Evolutionary conservation across 2,888 invertebrate species (phyloP).

Genomic region (Drosophila cognata): DNA sequence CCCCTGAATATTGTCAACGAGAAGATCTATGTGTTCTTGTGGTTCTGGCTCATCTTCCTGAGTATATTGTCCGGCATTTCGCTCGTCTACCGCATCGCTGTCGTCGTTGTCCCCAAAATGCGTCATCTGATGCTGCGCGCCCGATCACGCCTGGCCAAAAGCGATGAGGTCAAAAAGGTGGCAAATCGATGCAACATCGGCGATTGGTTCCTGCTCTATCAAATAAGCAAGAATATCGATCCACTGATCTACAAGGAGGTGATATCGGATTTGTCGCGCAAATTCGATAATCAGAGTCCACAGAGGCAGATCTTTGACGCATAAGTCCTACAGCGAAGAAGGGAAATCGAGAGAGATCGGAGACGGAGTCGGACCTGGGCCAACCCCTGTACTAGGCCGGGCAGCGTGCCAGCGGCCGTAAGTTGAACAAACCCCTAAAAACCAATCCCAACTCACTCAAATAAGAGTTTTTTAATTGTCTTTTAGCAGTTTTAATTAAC

Average conservation of each 20-base stretch:
- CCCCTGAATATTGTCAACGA: slow-evolving; percentile 97
- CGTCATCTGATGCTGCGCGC: slow-evolving; percentile 93
- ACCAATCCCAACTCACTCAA: slow-evolving; percentile 1
- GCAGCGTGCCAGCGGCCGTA: slow-evolving; percentile 54
- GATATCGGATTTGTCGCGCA: slow-evolving; percentile 90
- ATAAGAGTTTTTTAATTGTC: not conserved
- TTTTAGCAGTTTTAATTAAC: not conserved
- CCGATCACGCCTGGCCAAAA: slow-evolving; percentile 91
- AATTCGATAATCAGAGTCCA: slow-evolving; percentile 71
- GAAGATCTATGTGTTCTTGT: slow-evolving; percentile 96
- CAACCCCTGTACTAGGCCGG: slow-evolving; percentile 19
- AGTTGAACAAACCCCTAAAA: slow-evolving; percentile 30
- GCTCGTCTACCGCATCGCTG: slow-evolving; percentile 91
- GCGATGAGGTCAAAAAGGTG: slow-evolving; percentile 91
- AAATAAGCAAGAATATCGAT: slow-evolving; percentile 96
- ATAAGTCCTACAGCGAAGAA: slow-evolving; percentile 43
- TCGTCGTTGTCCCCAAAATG: slow-evolving; percentile 91
- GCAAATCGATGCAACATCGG: slow-evolving; percentile 93
- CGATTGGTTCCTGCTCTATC: slow-evolving; percentile 96
- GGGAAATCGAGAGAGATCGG: not conserved
- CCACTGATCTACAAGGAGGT: slow-evolving; percentile 95
- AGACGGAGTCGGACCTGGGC: slow-evolving; percentile 21
- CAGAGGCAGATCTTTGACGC: slow-evolving; percentile 80
- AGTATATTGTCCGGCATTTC: slow-evolving; percentile 93
- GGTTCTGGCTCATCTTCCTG: slow-evolving; percentile 97